Evolutionary conservation across 2,113 vertebrate genomes (phyloP).

Genomic region (Apeltes quadracus): DNA sequence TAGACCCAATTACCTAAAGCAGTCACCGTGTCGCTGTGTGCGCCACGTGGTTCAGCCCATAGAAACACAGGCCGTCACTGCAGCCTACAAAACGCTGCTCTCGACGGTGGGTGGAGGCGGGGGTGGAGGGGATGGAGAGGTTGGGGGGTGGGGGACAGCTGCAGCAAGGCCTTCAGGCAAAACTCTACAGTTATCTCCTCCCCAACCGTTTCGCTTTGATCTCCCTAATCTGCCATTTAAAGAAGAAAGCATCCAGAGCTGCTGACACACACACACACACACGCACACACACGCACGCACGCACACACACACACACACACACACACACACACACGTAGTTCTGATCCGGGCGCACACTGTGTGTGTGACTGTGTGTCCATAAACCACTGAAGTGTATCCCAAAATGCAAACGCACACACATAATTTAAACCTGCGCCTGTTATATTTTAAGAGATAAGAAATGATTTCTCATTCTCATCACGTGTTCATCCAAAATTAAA

Average conservation of each 20-base stretch:
- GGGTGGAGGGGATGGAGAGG: conserved; percentile 1
- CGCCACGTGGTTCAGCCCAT: conserved; percentile 2
- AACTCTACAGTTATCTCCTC: conserved; percentile 64
- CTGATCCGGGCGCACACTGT: conserved; percentile 14
- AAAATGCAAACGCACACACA: conserved; percentile 11
- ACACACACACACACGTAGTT: conserved; percentile 25
- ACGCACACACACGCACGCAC: no score
- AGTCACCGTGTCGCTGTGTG: conserved; percentile 2
- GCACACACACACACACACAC: neutral
- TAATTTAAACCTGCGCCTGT: neutral
- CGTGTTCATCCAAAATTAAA: neutral
- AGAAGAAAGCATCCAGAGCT: conserved; percentile 53
- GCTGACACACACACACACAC: conserved; percentile 18
- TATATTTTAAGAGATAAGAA: neutral
- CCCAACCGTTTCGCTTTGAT: conserved; percentile 69
- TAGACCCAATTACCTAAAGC: conserved; percentile 40
- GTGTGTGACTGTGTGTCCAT: conserved; percentile 1
- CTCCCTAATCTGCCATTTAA: conserved; percentile 68
- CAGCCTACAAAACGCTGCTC: conserved; percentile 29
- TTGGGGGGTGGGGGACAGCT: conserved; percentile 40
- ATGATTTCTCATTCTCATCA: neutral
- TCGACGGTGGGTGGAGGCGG: conserved; percentile 17
- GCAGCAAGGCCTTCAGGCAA: conserved; percentile 64
- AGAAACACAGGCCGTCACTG: conserved; percentile 26
- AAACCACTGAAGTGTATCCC: conserved; percentile 18